These are phyloP conservation scores for Daphoenositta chrysoptera DNA, from an alignment of 2,113 vertebrate genomes.

Conservation along the genomic window DNA sequence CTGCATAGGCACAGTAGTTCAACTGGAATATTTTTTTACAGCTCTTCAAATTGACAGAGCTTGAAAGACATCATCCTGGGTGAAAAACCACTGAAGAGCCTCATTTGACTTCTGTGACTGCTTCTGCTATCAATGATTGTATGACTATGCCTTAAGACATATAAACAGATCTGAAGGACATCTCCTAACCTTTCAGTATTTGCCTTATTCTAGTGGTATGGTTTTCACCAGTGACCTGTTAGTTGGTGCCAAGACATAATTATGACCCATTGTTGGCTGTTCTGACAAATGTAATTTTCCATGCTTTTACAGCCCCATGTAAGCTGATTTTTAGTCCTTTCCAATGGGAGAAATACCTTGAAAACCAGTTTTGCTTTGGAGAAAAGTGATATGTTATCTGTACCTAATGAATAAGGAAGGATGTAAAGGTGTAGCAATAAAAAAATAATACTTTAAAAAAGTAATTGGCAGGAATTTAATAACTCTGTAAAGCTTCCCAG, in stretches of 20 bases:
- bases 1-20: background rate
- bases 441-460: background rate
- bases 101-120: slow-evolving; percentile 6
- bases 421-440: background rate
- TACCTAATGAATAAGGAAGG: slow-evolving; percentile 10
- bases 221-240: slow-evolving; percentile 16
- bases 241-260: background rate
- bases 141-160: background rate
- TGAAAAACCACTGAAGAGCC: background rate
- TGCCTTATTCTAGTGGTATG: background rate
- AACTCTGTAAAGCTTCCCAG: background rate
- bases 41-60: background rate
- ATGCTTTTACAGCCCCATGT: background rate
- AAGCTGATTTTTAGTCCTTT: background rate
- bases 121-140: background rate
- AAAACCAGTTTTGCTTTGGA: background rate
- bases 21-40: background rate
- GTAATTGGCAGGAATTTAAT: slow-evolving; percentile 6
- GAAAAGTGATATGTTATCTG: background rate
- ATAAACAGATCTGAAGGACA: slow-evolving; percentile 20
- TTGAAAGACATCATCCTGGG: slow-evolving; percentile 1
- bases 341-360: background rate
- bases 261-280: background rate
- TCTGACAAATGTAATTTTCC: slow-evolving; percentile 20
- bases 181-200: background rate